Evolutionary conservation across 2,797 vertebrate genomes (phyloP).

Genomic region (Buceros bicornis): DNA sequence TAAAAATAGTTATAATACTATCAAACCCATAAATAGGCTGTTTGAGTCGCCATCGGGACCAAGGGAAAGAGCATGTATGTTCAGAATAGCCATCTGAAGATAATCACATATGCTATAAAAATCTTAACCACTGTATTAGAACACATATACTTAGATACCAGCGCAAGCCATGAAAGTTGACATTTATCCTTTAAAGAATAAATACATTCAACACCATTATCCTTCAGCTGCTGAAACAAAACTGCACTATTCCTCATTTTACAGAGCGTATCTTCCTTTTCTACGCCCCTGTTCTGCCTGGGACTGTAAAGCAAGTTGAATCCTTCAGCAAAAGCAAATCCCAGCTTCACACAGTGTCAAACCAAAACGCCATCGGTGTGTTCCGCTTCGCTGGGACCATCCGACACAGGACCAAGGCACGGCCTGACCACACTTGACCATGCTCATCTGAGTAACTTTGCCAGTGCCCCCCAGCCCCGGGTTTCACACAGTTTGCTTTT

Average conservation of each 20-base stretch:
- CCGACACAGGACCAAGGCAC: rapidly evolving
- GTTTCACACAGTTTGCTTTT: background rate
- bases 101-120: background rate
- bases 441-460: background rate
- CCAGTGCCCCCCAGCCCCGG: too few species aligned
- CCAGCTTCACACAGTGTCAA: background rate
- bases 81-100: background rate
- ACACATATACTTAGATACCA: background rate
- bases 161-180: background rate
- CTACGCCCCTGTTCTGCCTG: background rate
- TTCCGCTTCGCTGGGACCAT: background rate
- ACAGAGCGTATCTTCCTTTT: rapidly evolving
- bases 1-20: background rate
- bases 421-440: rapidly evolving
- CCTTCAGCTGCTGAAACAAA: background rate
- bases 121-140: background rate
- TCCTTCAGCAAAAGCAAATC: background rate
- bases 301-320: background rate
- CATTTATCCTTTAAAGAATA: background rate
- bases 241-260: background rate
- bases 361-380: background rate
- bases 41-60: background rate
- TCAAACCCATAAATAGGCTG: background rate
- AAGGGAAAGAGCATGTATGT: background rate
- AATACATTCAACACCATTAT: background rate